phyloP scores from a whole-genome alignment of 2,797 vertebrate species.

The Mormyrus proboscirostris region DNA sequence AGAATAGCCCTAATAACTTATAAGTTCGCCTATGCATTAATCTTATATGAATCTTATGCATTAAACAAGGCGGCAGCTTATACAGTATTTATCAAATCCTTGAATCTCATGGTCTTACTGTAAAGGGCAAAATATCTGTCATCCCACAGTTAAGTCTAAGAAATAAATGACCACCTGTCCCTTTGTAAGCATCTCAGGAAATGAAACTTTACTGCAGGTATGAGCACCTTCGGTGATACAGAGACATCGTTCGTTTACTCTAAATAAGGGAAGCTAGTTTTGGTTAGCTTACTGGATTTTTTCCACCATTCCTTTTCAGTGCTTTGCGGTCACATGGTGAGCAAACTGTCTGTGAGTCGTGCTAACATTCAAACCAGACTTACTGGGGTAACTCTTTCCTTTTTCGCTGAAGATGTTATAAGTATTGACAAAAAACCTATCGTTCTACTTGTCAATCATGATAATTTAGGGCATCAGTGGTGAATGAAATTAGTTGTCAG shows the following conservation, averaged over 20 bases:
- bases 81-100: background rate
- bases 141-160: background rate
- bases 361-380: background rate
- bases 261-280: background rate
- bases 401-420: conserved; percentile 14
- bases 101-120: background rate
- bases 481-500: conserved; percentile 55
- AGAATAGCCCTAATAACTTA: background rate
- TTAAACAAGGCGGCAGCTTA: background rate
- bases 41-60: background rate
- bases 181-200: background rate
- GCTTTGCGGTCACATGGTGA: background rate
- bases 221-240: background rate
- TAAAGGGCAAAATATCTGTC: background rate
- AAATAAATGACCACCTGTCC: background rate
- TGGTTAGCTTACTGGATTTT: background rate
- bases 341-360: background rate
- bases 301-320: background rate
- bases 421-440: conserved; percentile 24
- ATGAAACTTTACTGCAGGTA: background rate
- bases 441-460: conserved; percentile 34
- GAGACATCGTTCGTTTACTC: background rate
- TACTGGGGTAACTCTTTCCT: background rate
- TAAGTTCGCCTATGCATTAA: background rate
- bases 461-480: conserved; percentile 57